Percentiles rank a stretch among this genome's conserved stretches.
phyloP scores from a whole-genome alignment of 2,113 vertebrate species.

The Albula glossodonta region DNA sequence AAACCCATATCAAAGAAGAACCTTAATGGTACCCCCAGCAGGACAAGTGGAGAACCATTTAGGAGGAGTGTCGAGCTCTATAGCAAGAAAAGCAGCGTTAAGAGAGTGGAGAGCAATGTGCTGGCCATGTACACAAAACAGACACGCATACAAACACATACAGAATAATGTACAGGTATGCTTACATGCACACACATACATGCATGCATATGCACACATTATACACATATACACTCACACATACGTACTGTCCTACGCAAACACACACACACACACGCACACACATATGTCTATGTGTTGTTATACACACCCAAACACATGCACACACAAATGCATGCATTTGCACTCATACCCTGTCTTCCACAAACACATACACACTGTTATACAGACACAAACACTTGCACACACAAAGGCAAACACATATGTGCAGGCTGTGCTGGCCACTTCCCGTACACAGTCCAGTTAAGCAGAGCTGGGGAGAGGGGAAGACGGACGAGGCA shows the following conservation, averaged over 20 bases:
- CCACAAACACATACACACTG: not conserved
- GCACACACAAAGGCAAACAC: not conserved
- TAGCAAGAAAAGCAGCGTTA: not conserved
- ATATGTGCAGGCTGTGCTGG: not conserved
- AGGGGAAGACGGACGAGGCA: not conserved
- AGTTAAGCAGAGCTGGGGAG: not conserved
- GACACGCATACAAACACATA: not conserved
- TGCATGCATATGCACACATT: too few relatives aligned
- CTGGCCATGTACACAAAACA: too few relatives aligned
- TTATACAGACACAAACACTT: not conserved
- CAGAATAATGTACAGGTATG: not conserved
- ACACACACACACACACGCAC: not conserved
- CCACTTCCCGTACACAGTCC: not conserved
- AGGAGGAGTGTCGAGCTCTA: too few relatives aligned
- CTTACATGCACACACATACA: not conserved
- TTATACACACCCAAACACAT: not conserved
- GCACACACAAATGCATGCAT: too few relatives aligned
- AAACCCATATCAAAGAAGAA: too few relatives aligned
- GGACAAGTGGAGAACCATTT: too few relatives aligned
- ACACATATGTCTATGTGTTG: not conserved
- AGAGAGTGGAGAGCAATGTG: not conserved
- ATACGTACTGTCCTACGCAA: too few relatives aligned
- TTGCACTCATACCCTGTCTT: not conserved
- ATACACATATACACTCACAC: too few relatives aligned
- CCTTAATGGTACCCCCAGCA: too few relatives aligned